Evolutionary conservation across 2,888 invertebrate species (phyloP).

Genomic region (Nephrocerus scutellatus): DNA sequence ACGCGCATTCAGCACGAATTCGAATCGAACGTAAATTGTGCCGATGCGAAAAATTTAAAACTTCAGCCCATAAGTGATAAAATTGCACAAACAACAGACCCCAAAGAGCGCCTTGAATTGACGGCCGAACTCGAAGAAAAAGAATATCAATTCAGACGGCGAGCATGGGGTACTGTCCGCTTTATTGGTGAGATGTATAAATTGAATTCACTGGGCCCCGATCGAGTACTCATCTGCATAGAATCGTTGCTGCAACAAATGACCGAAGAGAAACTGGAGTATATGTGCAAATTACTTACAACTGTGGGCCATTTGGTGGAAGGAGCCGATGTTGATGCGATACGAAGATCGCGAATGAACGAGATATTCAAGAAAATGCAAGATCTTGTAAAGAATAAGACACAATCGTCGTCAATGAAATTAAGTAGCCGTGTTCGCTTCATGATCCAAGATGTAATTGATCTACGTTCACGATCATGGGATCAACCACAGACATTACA

Average conservation of each 20-base stretch:
- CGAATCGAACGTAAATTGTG: constrained; percentile 42
- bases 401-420: constrained; percentile 22
- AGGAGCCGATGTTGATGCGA: constrained; percentile 22
- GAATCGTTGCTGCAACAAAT: constrained; percentile 37
- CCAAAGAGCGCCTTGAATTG: constrained; percentile 33
- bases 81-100: constrained; percentile 30
- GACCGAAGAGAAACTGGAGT: constrained; percentile 42
- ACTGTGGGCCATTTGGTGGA: constrained; percentile 41
- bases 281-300: constrained; percentile 41
- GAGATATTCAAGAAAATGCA: not conserved
- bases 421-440: constrained; percentile 43
- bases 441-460: constrained; percentile 44
- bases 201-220: constrained; percentile 33
- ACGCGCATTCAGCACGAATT: constrained; percentile 40
- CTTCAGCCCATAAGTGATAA: constrained; percentile 35
- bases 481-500: constrained; percentile 29
- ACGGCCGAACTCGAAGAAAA: constrained; percentile 42
- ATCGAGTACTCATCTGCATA: constrained; percentile 36
- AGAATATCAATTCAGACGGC: constrained; percentile 42
- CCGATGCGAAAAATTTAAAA: constrained; percentile 39
- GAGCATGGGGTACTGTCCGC: constrained; percentile 44
- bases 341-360: constrained; percentile 23
- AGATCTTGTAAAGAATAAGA: constrained; percentile 10
- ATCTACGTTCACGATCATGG: constrained; percentile 37
- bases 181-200: constrained; percentile 44